phyloP scores from a whole-genome alignment of 2,113 vertebrate genomes.

The Scomber japonicus region DNA sequence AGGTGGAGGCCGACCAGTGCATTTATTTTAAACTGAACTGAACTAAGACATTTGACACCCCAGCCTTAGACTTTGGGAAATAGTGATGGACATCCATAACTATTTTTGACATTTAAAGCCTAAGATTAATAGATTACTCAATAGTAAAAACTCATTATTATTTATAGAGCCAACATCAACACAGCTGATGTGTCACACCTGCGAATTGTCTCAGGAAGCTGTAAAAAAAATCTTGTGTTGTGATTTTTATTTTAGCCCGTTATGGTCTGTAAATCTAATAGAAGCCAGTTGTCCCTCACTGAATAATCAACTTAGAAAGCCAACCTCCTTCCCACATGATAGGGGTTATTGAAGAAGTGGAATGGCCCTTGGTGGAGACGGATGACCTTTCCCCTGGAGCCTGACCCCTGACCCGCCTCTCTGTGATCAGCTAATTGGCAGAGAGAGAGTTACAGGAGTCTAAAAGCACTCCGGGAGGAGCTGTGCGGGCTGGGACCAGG shows the following conservation, averaged over 20 bases:
- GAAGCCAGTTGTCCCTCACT: conserved; percentile 27
- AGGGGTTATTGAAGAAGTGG: conserved; percentile 47
- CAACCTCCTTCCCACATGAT: conserved; percentile 20
- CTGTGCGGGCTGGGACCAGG: conserved; percentile 18
- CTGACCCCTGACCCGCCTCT: conserved; percentile 72
- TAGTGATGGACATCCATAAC: too few species aligned
- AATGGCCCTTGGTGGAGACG: conserved; percentile 44
- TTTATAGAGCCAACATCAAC: not conserved
- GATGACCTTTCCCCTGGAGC: conserved; percentile 63
- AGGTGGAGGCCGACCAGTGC: not conserved
- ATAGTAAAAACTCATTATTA: conserved; percentile 12
- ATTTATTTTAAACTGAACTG: not conserved
- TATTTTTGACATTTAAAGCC: not conserved
- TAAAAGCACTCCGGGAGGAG: conserved; percentile 54
- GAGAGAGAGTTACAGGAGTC: conserved; percentile 44
- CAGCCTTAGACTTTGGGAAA: too few species aligned
- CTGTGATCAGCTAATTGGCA: conserved; percentile 77
- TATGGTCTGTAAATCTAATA: conserved; percentile 35
- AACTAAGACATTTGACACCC: too few species aligned
- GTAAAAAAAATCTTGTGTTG: conserved; percentile 12
- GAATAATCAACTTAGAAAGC: conserved; percentile 51
- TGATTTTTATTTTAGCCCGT: conserved; percentile 1
- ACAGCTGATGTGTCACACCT: not conserved
- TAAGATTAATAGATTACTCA: not conserved
- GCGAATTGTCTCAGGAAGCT: not conserved